Evolutionary conservation across 2,888 invertebrate genomes (phyloP).

Genomic region (Sarcophaga caerulescens): DNA sequence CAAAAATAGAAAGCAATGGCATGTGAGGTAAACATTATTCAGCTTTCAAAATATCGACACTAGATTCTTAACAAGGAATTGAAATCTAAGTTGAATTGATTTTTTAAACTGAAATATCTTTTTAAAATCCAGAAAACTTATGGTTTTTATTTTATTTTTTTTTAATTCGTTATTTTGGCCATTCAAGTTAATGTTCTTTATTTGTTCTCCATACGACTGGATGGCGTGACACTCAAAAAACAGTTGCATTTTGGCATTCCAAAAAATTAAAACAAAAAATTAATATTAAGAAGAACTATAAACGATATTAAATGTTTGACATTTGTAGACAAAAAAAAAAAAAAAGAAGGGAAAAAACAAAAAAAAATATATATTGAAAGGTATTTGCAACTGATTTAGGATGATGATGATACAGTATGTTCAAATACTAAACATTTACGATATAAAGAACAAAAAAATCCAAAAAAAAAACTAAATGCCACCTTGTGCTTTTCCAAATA

Average conservation of each 20-base stretch:
- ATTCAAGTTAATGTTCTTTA: slow-evolving; percentile 3
- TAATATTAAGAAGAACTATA: not conserved
- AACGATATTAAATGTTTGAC: slow-evolving; percentile 55
- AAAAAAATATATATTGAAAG: slow-evolving; percentile 59
- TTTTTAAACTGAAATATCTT: not conserved
- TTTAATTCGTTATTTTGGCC: not conserved
- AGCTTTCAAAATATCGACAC: too few species aligned
- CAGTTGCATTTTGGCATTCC: slow-evolving; percentile 53
- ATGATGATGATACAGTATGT: slow-evolving; percentile 50
- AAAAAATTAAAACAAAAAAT: not conserved
- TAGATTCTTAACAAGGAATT: too few species aligned
- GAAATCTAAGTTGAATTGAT: too few species aligned
- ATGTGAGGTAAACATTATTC: too few species aligned
- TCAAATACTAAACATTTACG: slow-evolving; percentile 23
- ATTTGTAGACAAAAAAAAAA: slow-evolving; percentile 50
- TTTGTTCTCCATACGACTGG: slow-evolving; percentile 9
- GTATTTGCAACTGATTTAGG: slow-evolving; percentile 60
- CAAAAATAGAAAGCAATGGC: too few species aligned
- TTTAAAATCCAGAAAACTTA: not conserved
- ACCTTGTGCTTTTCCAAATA: slow-evolving; percentile 45
- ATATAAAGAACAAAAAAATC: not conserved
- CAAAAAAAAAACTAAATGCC: slow-evolving; percentile 44
- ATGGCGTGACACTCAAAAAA: slow-evolving; percentile 36
- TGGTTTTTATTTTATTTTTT: too few species aligned
- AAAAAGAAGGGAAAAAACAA: not conserved